Conservation (phyloP, 2,113 vertebrate species). For the Phyllopteryx taeniolatus region DNA sequence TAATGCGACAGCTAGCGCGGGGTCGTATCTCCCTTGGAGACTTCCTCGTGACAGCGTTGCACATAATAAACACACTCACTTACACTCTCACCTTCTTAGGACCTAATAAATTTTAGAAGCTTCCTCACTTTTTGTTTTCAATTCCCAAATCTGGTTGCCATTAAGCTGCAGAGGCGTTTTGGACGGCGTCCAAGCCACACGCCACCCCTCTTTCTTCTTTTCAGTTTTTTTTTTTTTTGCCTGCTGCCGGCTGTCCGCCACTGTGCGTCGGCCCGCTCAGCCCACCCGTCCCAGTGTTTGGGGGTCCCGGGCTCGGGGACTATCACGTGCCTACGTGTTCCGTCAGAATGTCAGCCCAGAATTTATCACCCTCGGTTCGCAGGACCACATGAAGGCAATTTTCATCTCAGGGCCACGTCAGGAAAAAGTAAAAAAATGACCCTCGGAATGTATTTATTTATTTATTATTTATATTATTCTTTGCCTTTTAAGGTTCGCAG, state of each 20-base stretch:
- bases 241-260: slow-evolving; percentile 51
- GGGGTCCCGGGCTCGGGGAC: slow-evolving; percentile 43
- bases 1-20: slow-evolving; percentile 27
- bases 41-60: slow-evolving; percentile 44
- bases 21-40: slow-evolving; percentile 53
- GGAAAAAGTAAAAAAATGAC: slow-evolving; percentile 18
- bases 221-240: slow-evolving; percentile 63
- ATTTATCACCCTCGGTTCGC: slow-evolving; percentile 35
- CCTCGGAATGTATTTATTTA: neutral
- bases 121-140: slow-evolving; percentile 64
- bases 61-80: slow-evolving; percentile 41
- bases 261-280: slow-evolving; percentile 35
- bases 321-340: slow-evolving; percentile 51
- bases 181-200: slow-evolving; percentile 60
- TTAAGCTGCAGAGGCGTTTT: slow-evolving; percentile 63
- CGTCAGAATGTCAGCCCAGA: slow-evolving; percentile 35
- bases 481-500: neutral
- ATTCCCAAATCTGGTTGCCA: slow-evolving; percentile 72
- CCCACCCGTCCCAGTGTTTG: slow-evolving; percentile 30
- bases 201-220: slow-evolving; percentile 58
- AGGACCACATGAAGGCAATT: slow-evolving; percentile 37
- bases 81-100: slow-evolving; percentile 55
- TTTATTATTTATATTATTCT: neutral
- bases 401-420: slow-evolving; percentile 21
- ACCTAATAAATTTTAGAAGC: slow-evolving; percentile 68